These are phyloP conservation scores for Cyaniris semiargus DNA, from an alignment of 2,888 invertebrate genomes.

Conservation along the genomic window DNA sequence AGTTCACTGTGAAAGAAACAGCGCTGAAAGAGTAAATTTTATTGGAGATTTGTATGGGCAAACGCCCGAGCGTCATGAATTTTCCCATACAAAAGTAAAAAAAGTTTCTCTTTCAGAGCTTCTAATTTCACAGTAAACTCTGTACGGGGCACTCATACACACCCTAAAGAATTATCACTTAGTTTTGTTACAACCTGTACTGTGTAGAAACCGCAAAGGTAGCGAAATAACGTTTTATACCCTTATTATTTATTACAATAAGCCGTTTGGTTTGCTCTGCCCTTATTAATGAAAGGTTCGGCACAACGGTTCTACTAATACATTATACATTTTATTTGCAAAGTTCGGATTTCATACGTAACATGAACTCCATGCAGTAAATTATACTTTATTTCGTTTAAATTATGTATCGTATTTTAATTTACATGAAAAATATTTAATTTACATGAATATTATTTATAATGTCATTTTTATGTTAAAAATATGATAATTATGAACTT, in stretches of 20 bases:
- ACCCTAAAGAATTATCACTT: too few species aligned
- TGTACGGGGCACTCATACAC: too few species aligned
- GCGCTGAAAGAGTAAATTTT: too few species aligned
- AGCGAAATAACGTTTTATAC: constrained; percentile 5
- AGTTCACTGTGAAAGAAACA: too few species aligned
- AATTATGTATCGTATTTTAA: neutral
- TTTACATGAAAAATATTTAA: neutral
- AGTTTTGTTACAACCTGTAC: too few species aligned
- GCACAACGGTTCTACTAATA: neutral
- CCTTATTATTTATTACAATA: constrained; percentile 18
- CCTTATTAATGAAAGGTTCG: constrained; percentile 3
- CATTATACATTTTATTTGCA: constrained; percentile 7
- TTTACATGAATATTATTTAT: neutral
- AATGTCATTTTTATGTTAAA: neutral
- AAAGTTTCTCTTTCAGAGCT: too few species aligned
- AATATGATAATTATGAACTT: neutral
- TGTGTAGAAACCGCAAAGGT: neutral
- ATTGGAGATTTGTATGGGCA: too few species aligned
- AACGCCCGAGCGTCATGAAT: too few species aligned
- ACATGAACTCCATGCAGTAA: neutral
- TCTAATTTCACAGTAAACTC: too few species aligned
- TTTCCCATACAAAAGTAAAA: too few species aligned
- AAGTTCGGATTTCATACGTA: neutral
- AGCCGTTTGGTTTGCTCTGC: neutral
- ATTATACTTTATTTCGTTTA: neutral